These are phyloP conservation scores for Holcopasites calliopsidis DNA, from an alignment of 1,140 invertebrate species.

Conservation along the genomic window DNA sequence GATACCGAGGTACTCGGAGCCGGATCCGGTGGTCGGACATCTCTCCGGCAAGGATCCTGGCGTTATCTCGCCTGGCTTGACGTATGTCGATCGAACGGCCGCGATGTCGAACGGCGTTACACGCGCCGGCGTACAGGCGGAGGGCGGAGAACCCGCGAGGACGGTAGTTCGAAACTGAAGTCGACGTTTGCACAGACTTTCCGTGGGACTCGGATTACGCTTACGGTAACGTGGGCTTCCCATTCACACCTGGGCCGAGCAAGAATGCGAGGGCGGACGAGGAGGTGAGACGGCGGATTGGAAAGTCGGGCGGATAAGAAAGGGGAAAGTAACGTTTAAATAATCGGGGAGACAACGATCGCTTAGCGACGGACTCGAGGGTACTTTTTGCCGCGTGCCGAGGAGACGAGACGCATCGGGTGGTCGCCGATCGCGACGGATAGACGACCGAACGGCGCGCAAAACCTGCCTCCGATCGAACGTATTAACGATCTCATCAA, in stretches of 20 bases:
- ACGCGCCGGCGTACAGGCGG: slow-evolving; percentile 6
- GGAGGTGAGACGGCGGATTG: background rate
- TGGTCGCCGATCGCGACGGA: slow-evolving; percentile 75
- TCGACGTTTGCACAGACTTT: too few species aligned
- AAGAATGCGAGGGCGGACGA: slow-evolving; percentile 11
- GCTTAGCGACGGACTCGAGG: slow-evolving; percentile 30
- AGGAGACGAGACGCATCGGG: slow-evolving; percentile 68
- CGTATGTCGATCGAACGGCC: slow-evolving; percentile 41
- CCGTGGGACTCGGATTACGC: too few species aligned
- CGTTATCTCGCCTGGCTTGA: slow-evolving; percentile 49
- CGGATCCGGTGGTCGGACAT: slow-evolving; percentile 43
- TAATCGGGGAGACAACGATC: slow-evolving; percentile 44
- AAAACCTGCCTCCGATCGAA: slow-evolving; percentile 70
- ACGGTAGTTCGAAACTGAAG: too few species aligned
- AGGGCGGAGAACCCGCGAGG: too few species aligned
- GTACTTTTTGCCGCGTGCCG: slow-evolving; percentile 55
- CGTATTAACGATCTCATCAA: slow-evolving; percentile 75
- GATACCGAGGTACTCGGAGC: slow-evolving; percentile 42
- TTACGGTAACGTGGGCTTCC: too few species aligned
- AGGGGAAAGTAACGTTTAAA: slow-evolving; percentile 54
- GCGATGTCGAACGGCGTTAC: slow-evolving; percentile 10
- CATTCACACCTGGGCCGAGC: too few species aligned
- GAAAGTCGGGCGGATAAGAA: slow-evolving; percentile 22
- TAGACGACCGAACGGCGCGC: slow-evolving; percentile 69
- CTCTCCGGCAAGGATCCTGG: slow-evolving; percentile 12